Evolutionary conservation across 2,113 vertebrate species (phyloP).

Genomic region (Glaucomys volans): DNA sequence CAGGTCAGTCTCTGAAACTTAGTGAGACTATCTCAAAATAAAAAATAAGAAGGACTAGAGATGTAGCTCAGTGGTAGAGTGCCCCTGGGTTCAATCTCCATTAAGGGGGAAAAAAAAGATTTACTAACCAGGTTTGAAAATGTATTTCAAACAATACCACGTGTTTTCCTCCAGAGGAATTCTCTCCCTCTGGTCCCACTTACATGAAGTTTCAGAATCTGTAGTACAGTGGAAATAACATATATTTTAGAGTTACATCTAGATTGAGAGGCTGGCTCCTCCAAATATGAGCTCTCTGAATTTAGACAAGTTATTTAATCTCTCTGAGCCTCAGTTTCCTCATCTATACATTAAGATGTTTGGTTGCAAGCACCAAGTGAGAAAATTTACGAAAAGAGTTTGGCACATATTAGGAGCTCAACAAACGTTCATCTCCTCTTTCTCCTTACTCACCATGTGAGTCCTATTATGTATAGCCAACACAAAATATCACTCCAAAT

Average conservation of each 20-base stretch:
- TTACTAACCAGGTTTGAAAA: not conserved
- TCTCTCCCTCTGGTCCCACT: not conserved
- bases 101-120: not conserved
- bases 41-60: too few species aligned
- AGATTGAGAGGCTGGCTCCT: not conserved
- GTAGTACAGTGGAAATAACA: not conserved
- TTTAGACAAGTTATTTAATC: not conserved
- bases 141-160: not conserved
- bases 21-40: too few species aligned
- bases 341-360: not conserved
- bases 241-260: not conserved
- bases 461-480: not conserved
- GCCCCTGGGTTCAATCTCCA: too few species aligned
- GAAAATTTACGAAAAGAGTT: not conserved
- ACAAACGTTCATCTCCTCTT: not conserved
- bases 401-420: not conserved
- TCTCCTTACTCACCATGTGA: not conserved
- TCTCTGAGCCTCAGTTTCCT: slow-evolving; percentile 5
- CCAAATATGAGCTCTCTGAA: not conserved
- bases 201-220: slow-evolving; percentile 12
- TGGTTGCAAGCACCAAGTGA: slow-evolving; percentile 4
- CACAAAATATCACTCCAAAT: not conserved
- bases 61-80: too few species aligned
- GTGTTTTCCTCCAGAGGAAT: not conserved
- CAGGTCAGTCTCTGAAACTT: too few species aligned